Evolutionary conservation across 2,888 invertebrate species (phyloP).

Genomic region (Dolomedes plantarius): DNA sequence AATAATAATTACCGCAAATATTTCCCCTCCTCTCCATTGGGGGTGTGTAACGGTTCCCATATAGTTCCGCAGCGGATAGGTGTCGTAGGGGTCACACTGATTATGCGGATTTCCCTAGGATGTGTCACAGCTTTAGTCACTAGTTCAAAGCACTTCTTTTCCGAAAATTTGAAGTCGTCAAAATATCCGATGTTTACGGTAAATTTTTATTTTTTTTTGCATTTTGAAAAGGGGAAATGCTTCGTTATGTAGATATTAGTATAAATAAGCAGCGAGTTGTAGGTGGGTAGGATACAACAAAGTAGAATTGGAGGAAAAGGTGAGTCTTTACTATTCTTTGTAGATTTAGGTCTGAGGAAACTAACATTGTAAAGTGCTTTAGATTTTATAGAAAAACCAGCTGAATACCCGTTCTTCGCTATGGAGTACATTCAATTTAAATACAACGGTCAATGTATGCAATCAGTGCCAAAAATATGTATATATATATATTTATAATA

Average conservation of each 20-base stretch:
- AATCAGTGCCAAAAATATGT: too few relatives aligned
- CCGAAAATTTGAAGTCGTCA: not conserved
- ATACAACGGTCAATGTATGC: too few relatives aligned
- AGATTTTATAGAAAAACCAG: too few relatives aligned
- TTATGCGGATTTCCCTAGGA: not conserved
- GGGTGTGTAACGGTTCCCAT: not conserved
- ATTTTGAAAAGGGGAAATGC: not conserved
- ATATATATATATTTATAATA: too few relatives aligned
- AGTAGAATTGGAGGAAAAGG: too few relatives aligned
- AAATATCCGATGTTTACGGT: not conserved
- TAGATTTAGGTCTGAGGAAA: too few relatives aligned
- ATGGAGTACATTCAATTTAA: too few relatives aligned
- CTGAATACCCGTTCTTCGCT: too few relatives aligned
- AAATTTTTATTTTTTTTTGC: not conserved
- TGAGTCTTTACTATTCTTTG: too few relatives aligned
- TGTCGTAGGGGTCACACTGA: not conserved
- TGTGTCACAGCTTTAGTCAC: not conserved
- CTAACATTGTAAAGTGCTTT: too few relatives aligned
- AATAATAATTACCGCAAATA: not conserved
- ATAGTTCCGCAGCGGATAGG: not conserved
- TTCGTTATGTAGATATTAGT: not conserved
- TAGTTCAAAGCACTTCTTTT: not conserved
- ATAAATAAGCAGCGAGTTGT: not conserved
- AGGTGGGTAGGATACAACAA: not conserved
- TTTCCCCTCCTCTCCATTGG: slow-evolving; percentile 2